Base-by-base conservation (phyloP, 1,140 invertebrate genomes). In the Vanessa atalanta region DNA sequence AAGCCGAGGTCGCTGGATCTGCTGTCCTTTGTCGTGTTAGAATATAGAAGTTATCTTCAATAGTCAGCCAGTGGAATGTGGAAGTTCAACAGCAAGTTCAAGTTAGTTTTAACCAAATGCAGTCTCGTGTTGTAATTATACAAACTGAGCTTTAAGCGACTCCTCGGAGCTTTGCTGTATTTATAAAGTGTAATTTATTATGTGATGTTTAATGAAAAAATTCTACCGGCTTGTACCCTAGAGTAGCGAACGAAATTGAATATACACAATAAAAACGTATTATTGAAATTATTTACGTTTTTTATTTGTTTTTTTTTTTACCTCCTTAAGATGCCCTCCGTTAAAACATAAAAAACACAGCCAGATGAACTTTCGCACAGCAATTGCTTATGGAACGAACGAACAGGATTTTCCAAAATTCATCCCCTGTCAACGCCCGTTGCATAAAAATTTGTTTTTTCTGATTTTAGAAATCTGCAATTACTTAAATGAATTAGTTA, bases 211-310 rank as follows among this genome's bases (percentile, higher is more conserved):
- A 69, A 65, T 23, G 57, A 76, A 43, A 20, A 65, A 72, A 61
- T 65, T 68, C 70, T 73, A 69, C 66, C 65, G 77, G 81, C 77
- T 78, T 80, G 70, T 77, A 77, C 73, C 70, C 73, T 80, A 82
- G 77, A 60, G 71, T 83, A 80, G 78, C 73, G 70, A 78, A 80
- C 31, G 64, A 68, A 72, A 75, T 53, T 65, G 74, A 81, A 77
- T 78, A 80, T 79, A 82, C 74, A 83, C 77, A 80, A 77, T 82
- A 78, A 82, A 76, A 82, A 77, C 61, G 75, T 79, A 81, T 80
- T 83, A 79, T 76, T 63, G 64, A 79, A 61, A 79, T 70, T 50
- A 37, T 68, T 60, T 15, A 16, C 12, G 37, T 13, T 23, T 75
- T 73, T 71, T 72, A 64, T 79, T 76, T 55, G 0, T 4, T 55